A percentile compares a stretch with the other conserved stretches of the same genome.
phyloP scores from a whole-genome alignment of 2,113 vertebrate genomes.

The Lepisosteus oculatus region DNA sequence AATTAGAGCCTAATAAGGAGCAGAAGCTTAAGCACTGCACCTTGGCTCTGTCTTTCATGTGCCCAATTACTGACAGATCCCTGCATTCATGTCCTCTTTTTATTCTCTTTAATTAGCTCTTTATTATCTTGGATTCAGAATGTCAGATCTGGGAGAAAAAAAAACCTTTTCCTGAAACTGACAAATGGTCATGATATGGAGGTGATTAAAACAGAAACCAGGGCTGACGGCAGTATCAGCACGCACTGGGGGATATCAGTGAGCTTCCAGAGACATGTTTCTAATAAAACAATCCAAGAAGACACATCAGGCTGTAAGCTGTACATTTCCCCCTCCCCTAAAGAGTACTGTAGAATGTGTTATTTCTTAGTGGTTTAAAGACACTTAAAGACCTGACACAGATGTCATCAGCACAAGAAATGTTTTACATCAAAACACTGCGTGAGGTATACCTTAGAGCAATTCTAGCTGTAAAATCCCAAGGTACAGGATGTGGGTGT shows the following conservation, averaged over 20 bases:
- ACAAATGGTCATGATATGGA: constrained; percentile 66
- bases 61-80: constrained; percentile 84
- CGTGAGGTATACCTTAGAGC: no score
- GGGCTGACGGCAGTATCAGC: constrained; percentile 50
- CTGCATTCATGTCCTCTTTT: constrained; percentile 79
- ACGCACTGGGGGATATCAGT: constrained; percentile 38
- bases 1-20: constrained; percentile 82
- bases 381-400: no score
- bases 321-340: no score
- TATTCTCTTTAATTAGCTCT: constrained; percentile 83
- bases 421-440: no score
- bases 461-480: no score
- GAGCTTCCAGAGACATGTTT: constrained; percentile 49
- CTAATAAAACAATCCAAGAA: constrained; percentile 32
- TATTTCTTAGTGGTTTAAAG: no score
- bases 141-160: constrained; percentile 52
- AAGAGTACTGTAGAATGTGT: no score
- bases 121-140: constrained; percentile 77
- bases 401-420: no score
- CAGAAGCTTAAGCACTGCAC: constrained; percentile 62
- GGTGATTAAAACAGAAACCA: constrained; percentile 63
- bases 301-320: no score
- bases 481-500: no score
- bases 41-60: constrained; percentile 78
- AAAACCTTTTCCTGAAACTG: constrained; percentile 51